Evolutionary conservation across 1,140 invertebrate species (phyloP), one percentile per base, ranked within the genome.

Genomic region (Drosophila oshimai): DNA sequence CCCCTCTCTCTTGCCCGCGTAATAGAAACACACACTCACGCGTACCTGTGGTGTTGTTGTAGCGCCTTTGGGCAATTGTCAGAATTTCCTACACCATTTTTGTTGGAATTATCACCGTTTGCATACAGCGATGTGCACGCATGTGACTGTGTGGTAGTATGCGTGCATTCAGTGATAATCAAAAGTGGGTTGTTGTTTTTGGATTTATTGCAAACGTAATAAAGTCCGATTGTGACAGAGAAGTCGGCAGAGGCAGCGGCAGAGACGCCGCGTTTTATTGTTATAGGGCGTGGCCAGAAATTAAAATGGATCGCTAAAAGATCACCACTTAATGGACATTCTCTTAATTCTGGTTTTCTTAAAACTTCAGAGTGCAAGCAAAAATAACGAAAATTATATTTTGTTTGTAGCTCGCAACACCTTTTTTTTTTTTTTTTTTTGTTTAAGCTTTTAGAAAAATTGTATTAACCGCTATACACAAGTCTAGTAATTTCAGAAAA

Each of bases 41-140:
- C 20, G 15, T 53, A 58, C 37, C 47, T 55, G 61, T 76, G 47
- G 41, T 55, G 49, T 69, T 9, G 46, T 41, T 58, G 34, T 6
- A 42, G 34, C n/a, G n/a, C n/a, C n/a, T n/a, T 41, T 33, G 26
- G 51, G 51, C 36, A 41, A 58, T 41, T 58, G 51, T 12, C 36
- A 29, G 51, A 39, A 57, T 15, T 74, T 78, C 62, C 64, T 58
- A 42, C 79, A 86, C 79, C 79, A 84, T 84, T 84, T 84, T 84
- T 65, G 50, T 70, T 47, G 41, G 61, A 61, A 44, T 49, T 45
- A 72, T 62, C 60, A 42, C 62, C 28, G 6, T 62, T 24, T 54
- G 22, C 22, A 15, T 34, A 24, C 29, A 9, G 20, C 6, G n/a
- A 46, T n/a, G 17, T 12, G n/a, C 9, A 6, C 13, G 39, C 20